Evolutionary conservation across 2,113 vertebrate genomes (phyloP).

Genomic region (Carassius gibelio): DNA sequence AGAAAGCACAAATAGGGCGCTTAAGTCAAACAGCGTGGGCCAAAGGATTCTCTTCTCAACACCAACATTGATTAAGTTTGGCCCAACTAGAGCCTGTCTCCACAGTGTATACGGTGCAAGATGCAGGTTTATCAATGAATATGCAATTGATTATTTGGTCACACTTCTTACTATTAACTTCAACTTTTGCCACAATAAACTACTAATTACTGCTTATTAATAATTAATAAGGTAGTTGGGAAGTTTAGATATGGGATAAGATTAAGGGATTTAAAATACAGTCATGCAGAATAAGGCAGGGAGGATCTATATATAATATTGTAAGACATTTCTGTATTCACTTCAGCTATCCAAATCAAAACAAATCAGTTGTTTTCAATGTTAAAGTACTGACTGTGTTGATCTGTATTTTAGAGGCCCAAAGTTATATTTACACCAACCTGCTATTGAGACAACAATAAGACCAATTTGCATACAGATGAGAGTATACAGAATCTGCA

Average conservation of each 20-base stretch:
- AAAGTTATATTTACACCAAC: conserved; percentile 47
- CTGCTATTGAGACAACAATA: conserved; percentile 33
- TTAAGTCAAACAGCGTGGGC: conserved; percentile 76
- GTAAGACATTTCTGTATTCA: not conserved
- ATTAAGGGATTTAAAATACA: too few species aligned
- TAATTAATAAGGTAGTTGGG: too few species aligned
- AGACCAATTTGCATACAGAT: conserved; percentile 65
- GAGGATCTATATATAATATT: not conserved
- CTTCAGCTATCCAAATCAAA: not conserved
- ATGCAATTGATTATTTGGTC: not conserved
- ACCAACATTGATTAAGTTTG: conserved; percentile 78
- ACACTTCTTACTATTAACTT: too few species aligned
- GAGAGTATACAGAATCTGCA: conserved; percentile 52
- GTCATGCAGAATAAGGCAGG: too few species aligned
- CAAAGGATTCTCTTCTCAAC: conserved; percentile 68
- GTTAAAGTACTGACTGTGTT: not conserved
- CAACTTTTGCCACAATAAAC: too few species aligned
- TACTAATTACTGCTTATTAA: too few species aligned
- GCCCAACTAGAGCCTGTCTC: conserved; percentile 62
- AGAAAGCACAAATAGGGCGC: conserved; percentile 71
- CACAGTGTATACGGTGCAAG: not conserved
- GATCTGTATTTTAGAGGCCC: not conserved
- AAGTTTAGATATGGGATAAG: too few species aligned
- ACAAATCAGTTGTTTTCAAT: not conserved
- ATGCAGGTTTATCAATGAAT: not conserved